Evolutionary conservation across 2,797 vertebrate genomes (phyloP).

Genomic region (Nyctalus aviator): DNA sequence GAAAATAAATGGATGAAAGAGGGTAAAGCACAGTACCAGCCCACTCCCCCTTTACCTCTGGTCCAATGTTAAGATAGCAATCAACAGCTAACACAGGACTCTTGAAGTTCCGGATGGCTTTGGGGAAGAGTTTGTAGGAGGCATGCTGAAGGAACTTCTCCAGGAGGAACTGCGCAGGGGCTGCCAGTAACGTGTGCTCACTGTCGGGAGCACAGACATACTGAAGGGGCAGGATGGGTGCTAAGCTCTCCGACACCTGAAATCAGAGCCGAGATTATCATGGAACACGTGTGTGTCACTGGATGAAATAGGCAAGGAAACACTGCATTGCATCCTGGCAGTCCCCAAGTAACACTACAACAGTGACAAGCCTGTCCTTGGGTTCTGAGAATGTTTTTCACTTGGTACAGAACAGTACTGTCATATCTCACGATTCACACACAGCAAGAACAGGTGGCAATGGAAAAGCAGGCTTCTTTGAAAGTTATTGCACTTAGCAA

Average conservation of each 20-base stretch:
- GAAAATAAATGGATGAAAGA: background rate
- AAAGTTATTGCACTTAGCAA: conserved; percentile 16
- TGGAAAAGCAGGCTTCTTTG: background rate
- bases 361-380: background rate
- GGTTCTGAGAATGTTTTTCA: background rate
- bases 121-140: conserved; percentile 96
- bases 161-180: conserved; percentile 96
- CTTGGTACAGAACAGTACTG: background rate
- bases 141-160: conserved; percentile 97
- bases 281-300: conserved; percentile 4
- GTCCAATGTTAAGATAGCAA: conserved; percentile 98
- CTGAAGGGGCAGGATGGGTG: conserved; percentile 93
- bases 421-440: background rate
- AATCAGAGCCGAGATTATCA: conserved; percentile 54
- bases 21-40: background rate
- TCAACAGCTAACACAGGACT: conserved; percentile 97
- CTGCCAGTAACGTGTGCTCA: conserved; percentile 95
- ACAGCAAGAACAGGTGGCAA: background rate
- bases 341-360: background rate
- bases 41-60: conserved; percentile 90
- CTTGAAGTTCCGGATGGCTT: conserved; percentile 92
- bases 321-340: background rate
- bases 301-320: background rate
- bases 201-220: conserved; percentile 98
- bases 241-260: conserved; percentile 92